Evolutionary conservation across 2,113 vertebrate species (phyloP).

Genomic region (Macroglossus sobrinus): DNA sequence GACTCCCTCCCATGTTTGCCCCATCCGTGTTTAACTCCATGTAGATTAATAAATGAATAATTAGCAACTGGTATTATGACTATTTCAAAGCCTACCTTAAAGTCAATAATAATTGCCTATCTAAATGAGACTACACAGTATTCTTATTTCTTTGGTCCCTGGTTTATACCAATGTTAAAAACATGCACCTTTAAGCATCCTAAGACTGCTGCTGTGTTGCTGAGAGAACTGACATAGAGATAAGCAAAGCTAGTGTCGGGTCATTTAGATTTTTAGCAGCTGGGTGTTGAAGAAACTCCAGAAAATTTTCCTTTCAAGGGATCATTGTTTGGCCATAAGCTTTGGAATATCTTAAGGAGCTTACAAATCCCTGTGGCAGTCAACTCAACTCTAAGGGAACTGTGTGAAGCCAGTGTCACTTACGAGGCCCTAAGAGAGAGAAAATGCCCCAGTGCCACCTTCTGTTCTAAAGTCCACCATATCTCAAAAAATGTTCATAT

Average conservation of each 20-base stretch:
- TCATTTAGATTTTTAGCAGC: conserved; percentile 36
- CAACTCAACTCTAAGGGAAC: background rate
- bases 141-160: background rate
- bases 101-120: background rate
- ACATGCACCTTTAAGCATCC: background rate
- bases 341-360: background rate
- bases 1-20: background rate
- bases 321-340: background rate
- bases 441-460: background rate
- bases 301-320: conserved; percentile 15
- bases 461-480: background rate
- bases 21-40: background rate
- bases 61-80: background rate
- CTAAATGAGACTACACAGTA: background rate
- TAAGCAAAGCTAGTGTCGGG: background rate
- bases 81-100: background rate
- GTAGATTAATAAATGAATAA: background rate
- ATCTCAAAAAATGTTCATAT: background rate
- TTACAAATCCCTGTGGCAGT: background rate
- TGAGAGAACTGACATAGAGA: conserved; percentile 37
- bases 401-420: background rate
- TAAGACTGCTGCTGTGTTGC: background rate
- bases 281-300: background rate
- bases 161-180: background rate
- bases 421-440: background rate